phyloP scores from a whole-genome alignment of 2,113 vertebrate genomes.

The Daboia siamensis region DNA sequence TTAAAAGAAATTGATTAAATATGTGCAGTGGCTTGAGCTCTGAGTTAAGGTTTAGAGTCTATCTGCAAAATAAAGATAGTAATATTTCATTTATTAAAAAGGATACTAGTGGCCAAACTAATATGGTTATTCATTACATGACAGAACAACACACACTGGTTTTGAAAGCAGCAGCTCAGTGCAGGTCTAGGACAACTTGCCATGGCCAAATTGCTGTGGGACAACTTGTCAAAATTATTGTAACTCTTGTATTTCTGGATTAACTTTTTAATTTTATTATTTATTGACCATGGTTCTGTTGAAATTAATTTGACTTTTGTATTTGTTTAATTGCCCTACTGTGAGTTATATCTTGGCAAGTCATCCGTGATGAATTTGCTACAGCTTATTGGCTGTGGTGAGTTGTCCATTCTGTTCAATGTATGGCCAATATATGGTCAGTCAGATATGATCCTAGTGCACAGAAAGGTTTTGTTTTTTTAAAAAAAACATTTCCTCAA shows the following conservation, averaged over 20 bases:
- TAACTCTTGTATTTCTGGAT: background rate
- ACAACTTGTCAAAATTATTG: background rate
- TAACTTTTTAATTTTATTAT: background rate
- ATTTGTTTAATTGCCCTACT: background rate
- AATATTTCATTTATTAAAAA: background rate
- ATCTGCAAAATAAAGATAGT: background rate
- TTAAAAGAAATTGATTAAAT: background rate
- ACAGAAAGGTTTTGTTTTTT: background rate
- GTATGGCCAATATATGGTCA: background rate
- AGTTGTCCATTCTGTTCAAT: background rate
- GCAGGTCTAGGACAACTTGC: no score
- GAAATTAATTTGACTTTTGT: background rate
- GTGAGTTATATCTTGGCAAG: background rate
- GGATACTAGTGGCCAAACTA: background rate
- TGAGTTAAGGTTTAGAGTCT: background rate
- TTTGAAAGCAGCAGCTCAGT: background rate
- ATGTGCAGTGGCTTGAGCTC: background rate
- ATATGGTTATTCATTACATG: background rate
- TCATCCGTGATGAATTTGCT: background rate
- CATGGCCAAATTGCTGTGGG: no score
- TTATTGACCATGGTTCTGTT: background rate
- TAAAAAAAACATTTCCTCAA: background rate
- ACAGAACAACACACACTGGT: background rate
- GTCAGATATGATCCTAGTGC: background rate
- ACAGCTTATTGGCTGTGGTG: background rate